Evolutionary conservation across 2,888 invertebrate genomes (phyloP), one percentile per base, ranked within the genome.

Genomic region (Leptothorax acervorum): DNA sequence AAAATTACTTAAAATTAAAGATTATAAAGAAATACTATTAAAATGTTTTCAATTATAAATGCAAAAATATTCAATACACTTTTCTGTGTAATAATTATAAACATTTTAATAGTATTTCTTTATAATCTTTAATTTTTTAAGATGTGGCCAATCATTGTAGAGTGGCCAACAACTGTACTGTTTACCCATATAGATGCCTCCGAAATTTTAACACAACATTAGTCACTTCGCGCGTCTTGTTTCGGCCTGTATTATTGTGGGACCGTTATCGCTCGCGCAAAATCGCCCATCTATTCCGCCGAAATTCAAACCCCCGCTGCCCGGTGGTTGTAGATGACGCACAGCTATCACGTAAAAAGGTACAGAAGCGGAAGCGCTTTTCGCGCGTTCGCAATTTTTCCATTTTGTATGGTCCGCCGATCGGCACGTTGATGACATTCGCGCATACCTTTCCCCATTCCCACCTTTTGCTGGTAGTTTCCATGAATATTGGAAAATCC

Each of bases 401-500:
- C 71, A 81, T 81, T 81, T 81, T 71, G 73, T 81, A 81, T 73
- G 60, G 73, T 81, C 60, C 28, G 73, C 48, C 39, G 79, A 71
- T 71, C 57, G 71, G 48, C 60, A 57, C 71, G 60, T 48, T 79
- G 79, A 79, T 79, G 79, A 79, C 71, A 71, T 71, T 79, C 60
- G 79, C 71, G 23, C 39, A n/a, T 53, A 82, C 28, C 39, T 45
- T 39, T 15, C 11, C 53, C n/a, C 51, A 5, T 23, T 76, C 51
- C n/a, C 62, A 45, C 53, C 48, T 55, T 57, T 31, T 48, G 31
- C 42, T 39, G n/a, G 4, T 63, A 63, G 53, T 53, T 18, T 3
- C 42, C 75, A 31, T 63, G 82, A 65, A 82, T 70, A 81, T 81
- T 71, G 71, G 60, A 39, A 81, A 81, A 81, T 71, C 73, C 79